phyloP scores from a whole-genome alignment of 1,140 invertebrate genomes.

The Eupristina koningsbergeri region DNA sequence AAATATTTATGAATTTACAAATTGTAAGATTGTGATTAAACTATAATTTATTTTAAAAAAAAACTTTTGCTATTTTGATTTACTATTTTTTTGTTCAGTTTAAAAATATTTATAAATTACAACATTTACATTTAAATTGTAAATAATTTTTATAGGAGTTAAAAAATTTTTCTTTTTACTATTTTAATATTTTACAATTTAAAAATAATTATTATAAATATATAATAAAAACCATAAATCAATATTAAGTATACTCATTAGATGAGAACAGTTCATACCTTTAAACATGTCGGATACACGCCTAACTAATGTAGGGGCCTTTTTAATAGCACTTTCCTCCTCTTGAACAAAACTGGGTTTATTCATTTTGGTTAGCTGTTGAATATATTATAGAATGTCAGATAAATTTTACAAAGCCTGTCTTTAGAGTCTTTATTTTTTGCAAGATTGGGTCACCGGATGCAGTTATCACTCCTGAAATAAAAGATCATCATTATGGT shows the following conservation, averaged over 20 bases:
- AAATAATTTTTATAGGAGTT: too few relatives aligned
- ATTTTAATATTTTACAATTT: constrained; percentile 9
- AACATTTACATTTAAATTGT: too few relatives aligned
- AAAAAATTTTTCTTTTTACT: too few relatives aligned
- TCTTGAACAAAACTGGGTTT: constrained; percentile 52
- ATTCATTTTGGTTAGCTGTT: constrained; percentile 48
- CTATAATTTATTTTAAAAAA: too few relatives aligned
- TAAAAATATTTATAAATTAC: too few relatives aligned
- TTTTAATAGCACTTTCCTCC: constrained; percentile 54
- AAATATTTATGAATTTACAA: not conserved
- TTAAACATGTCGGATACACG: constrained; percentile 68
- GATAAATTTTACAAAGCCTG: not conserved
- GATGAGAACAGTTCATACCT: constrained; percentile 55
- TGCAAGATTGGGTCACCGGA: constrained; percentile 36
- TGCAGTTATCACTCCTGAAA: constrained; percentile 50
- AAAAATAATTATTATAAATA: constrained; percentile 25
- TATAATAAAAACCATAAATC: too few relatives aligned
- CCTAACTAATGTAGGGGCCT: constrained; percentile 63
- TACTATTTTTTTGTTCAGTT: too few relatives aligned
- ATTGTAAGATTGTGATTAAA: too few relatives aligned
- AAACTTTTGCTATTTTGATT: too few relatives aligned
- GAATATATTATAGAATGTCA: not conserved
- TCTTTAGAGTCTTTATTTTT: constrained; percentile 42
- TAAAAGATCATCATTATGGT: not conserved
- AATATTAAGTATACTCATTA: not conserved